Evolutionary conservation across 2,888 invertebrate genomes (phyloP), one percentile per base, ranked within the genome.

Genomic region (Conchocele bisecta): DNA sequence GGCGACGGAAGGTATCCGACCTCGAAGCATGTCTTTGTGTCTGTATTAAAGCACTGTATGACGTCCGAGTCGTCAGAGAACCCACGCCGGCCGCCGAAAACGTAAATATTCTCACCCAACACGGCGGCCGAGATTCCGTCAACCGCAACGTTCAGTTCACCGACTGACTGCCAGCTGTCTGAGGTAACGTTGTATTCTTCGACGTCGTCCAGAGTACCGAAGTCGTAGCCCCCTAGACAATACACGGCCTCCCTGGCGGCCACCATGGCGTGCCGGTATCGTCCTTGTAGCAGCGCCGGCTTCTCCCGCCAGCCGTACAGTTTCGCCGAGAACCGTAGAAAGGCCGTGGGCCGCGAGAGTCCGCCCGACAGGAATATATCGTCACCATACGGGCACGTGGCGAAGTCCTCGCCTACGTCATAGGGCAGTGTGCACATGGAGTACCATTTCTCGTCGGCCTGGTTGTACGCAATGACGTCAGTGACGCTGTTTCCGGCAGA

Each of bases 291-390:
- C 75, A 83, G 54, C 2, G 58, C 17, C 4, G 74, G 46, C 24
- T 72, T 59, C n/a, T 74, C 60, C 15, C 71, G 17, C 83, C 83
- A 83, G 33, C 72, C 70, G 15, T 61, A 72, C 17, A 74, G 67
- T 44, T 77, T 79, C 0, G 81, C 68, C 0, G 77, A 78, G 44
- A 78, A 83, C 13, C 73, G 59, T 3, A 67, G 48, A 17, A 79
- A 65, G 2, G 60, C 56, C 11, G 68, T 57, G 9, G 73, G 57
- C 11, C 63, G 70, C 6, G 29, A 37, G 0, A 78, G 76, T 31
- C 82, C 82, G 0, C 83, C 83, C 2, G 83, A 81, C 1, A 81
- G 44, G 50, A 69, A 78, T 4, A 83, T 60, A 26, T 83, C 83
- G 26, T 81, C 74, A 0, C 81, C 79, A 54, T 73, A 67, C 1